phyloP scores from a whole-genome alignment of 1,140 invertebrate genomes.

The Lepidurus arcticus region DNA sequence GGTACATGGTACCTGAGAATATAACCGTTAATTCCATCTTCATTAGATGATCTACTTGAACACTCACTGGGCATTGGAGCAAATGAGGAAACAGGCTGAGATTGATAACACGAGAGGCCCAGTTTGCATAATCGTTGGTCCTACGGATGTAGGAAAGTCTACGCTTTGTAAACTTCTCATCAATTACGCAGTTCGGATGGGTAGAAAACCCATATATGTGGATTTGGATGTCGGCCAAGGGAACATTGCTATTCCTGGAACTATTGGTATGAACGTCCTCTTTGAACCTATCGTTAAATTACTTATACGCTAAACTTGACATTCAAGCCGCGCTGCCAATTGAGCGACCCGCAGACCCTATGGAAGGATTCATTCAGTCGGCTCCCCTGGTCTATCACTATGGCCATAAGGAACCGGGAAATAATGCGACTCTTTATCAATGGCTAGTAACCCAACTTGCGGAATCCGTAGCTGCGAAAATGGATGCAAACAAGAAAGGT shows the following conservation, averaged over 20 bases:
- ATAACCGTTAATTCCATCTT: background rate
- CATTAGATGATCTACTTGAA: slow-evolving; percentile 71
- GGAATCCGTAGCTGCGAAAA: slow-evolving; percentile 73
- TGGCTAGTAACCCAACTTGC: slow-evolving; percentile 77
- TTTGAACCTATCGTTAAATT: background rate
- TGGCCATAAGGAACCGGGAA: slow-evolving; percentile 72
- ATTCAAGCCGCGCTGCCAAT: slow-evolving; percentile 71
- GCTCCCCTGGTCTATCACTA: slow-evolving; percentile 91
- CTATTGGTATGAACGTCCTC: slow-evolving; percentile 58
- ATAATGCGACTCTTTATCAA: slow-evolving; percentile 81
- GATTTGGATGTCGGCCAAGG: slow-evolving; percentile 97
- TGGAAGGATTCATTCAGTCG: slow-evolving; percentile 86
- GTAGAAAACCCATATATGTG: slow-evolving; percentile 75
- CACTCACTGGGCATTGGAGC: slow-evolving; percentile 85
- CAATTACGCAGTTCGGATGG: slow-evolving; percentile 89
- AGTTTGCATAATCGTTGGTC: slow-evolving; percentile 86
- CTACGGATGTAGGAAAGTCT: slow-evolving; percentile 93
- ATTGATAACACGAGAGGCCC: slow-evolving; percentile 63
- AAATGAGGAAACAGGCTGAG: slow-evolving; percentile 66
- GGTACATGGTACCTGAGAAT: background rate
- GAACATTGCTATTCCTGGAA: slow-evolving; percentile 84
- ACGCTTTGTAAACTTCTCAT: slow-evolving; percentile 82
- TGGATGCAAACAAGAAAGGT: slow-evolving; percentile 81
- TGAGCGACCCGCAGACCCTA: slow-evolving; percentile 81
- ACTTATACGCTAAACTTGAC: background rate